Conservation (phyloP, 2,797 vertebrate species). For the Acomys russatus region DNA sequence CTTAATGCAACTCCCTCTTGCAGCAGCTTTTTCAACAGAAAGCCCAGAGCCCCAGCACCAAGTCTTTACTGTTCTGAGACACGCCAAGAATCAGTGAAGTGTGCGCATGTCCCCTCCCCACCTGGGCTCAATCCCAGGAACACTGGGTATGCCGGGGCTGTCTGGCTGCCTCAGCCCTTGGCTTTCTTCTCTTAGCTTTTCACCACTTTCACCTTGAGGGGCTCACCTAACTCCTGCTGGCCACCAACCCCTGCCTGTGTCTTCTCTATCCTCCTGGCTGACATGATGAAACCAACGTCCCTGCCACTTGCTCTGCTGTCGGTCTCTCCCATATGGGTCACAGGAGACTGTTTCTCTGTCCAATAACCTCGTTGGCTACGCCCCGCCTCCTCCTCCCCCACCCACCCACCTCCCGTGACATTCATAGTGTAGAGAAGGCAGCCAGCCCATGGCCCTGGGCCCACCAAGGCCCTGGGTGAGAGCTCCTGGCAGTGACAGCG, state of each 20-base stretch:
- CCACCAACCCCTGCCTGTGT: background rate
- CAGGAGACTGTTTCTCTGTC: constrained; percentile 94
- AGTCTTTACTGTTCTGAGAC: background rate
- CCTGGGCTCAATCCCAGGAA: background rate
- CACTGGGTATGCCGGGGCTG: background rate
- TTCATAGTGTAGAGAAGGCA: constrained; percentile 95
- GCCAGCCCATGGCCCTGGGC: constrained; percentile 93
- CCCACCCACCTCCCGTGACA: constrained; percentile 93
- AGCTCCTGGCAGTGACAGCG: constrained; percentile 62
- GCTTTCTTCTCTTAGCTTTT: background rate
- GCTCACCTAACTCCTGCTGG: background rate
- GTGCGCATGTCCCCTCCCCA: background rate
- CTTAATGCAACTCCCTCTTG: rapidly evolving
- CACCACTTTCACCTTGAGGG: background rate
- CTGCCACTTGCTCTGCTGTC: constrained; percentile 95
- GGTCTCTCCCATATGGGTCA: constrained; percentile 96
- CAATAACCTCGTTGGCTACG: constrained; percentile 94
- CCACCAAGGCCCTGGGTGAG: constrained; percentile 36
- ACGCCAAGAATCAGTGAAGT: background rate
- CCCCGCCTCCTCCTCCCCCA: too few species aligned
- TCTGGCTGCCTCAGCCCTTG: constrained; percentile 28
- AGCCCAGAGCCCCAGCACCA: too few species aligned
- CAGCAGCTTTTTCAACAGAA: background rate
- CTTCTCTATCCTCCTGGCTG: constrained; percentile 70
- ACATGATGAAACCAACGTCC: constrained; percentile 84